A percentile compares a stretch with the other conserved stretches of the same genome.
Evolutionary conservation across 2,888 invertebrate genomes (phyloP).

Genomic region (Xanthorhoe spadicearia): DNA sequence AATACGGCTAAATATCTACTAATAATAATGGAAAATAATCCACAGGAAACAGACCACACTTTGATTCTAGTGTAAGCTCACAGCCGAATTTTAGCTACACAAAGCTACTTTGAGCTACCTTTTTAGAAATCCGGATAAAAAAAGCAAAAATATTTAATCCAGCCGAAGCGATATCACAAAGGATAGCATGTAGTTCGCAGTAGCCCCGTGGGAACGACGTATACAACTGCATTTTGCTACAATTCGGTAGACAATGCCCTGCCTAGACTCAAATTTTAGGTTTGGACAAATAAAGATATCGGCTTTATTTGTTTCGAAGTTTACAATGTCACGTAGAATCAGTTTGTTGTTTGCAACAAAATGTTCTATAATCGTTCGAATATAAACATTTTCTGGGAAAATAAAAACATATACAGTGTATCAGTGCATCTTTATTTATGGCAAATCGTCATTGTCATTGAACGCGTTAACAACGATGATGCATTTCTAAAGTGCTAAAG

Average conservation of each 20-base stretch:
- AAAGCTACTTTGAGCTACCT: not conserved
- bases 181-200: slow-evolving; percentile 28
- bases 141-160: not conserved
- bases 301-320: slow-evolving; percentile 14
- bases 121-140: not conserved
- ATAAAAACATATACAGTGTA: no score
- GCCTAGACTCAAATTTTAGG: slow-evolving; percentile 14
- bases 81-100: not conserved
- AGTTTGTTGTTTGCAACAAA: not conserved
- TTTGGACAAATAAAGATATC: slow-evolving; percentile 17
- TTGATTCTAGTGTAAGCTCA: not conserved
- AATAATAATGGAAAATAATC: no score
- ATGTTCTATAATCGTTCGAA: not conserved
- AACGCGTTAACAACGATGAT: no score
- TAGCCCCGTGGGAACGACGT: slow-evolving; percentile 37
- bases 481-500: no score
- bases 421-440: no score
- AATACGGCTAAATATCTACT: no score
- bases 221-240: slow-evolving; percentile 46
- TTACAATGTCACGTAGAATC: not conserved
- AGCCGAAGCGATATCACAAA: slow-evolving; percentile 26
- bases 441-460: no score
- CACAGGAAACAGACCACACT: no score
- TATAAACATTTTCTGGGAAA: not conserved
- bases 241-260: slow-evolving; percentile 37